phyloP scores from a whole-genome alignment of 64 coral and sea anemone species.

The Actinia equina region DNA sequence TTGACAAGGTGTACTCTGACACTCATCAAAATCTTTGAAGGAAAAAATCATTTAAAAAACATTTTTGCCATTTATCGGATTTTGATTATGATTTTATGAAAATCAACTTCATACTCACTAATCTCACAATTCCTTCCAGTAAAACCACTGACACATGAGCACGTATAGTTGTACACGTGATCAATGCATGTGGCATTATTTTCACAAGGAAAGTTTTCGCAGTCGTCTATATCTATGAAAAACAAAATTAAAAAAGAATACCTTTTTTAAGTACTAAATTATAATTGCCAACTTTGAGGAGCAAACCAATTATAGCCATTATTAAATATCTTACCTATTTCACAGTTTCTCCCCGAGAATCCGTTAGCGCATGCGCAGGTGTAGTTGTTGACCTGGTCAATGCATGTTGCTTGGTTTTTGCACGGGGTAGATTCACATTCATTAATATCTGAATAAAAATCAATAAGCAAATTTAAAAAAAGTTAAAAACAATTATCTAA shows the following conservation, averaged over 20 bases:
- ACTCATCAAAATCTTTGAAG: slow-evolving; percentile 19
- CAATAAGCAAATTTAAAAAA: too few relatives aligned
- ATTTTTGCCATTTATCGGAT: not conserved
- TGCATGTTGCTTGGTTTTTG: slow-evolving; percentile 26
- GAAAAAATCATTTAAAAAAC: not conserved
- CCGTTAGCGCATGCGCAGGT: slow-evolving; percentile 14
- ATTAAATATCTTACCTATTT: not conserved
- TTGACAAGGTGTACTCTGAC: slow-evolving; percentile 12
- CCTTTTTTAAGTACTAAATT: not conserved
- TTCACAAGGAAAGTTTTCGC: slow-evolving; percentile 23
- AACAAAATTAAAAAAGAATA: not conserved
- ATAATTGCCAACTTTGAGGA: too few relatives aligned
- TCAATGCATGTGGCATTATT: slow-evolving; percentile 40
- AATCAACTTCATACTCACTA: slow-evolving; percentile 17
- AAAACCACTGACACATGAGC: slow-evolving; percentile 15
- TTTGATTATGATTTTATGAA: slow-evolving; percentile 3
- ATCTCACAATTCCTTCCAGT: slow-evolving; percentile 32
- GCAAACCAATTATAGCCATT: too few relatives aligned
- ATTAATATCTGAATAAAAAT: not conserved
- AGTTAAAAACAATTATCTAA: too few relatives aligned
- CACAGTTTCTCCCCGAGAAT: slow-evolving; percentile 10
- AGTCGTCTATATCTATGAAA: slow-evolving; percentile 3
- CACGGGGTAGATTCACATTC: slow-evolving; percentile 32
- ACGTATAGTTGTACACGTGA: slow-evolving; percentile 10
- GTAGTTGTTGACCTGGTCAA: slow-evolving; percentile 34